Percentiles rank a stretch among this genome's conserved stretches.
These are phyloP conservation scores for Boloria selene DNA, from an alignment of 2,888 invertebrate genomes.

Conservation along the genomic window DNA sequence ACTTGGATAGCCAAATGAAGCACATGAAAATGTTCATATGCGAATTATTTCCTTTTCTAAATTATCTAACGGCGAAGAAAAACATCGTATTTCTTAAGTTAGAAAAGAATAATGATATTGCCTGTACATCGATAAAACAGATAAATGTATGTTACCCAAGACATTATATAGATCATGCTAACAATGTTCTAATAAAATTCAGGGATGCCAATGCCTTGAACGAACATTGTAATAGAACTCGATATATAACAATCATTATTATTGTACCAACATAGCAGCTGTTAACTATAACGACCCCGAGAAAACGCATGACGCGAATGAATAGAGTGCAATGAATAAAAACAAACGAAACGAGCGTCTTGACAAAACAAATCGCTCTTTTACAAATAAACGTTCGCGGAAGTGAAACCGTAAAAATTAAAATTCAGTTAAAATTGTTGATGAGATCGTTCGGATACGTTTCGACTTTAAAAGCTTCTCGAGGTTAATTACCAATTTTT, in stretches of 20 bases:
- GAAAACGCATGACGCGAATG: constrained; percentile 27
- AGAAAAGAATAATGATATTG: neutral
- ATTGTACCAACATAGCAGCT: constrained; percentile 17
- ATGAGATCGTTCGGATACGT: neutral
- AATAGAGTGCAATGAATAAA: constrained; percentile 34
- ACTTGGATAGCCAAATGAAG: too few species aligned
- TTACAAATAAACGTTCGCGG: constrained; percentile 40
- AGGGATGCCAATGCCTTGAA: constrained; percentile 27
- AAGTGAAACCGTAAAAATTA: constrained; percentile 34
- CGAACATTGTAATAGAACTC: constrained; percentile 9
- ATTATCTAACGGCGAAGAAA: too few species aligned
- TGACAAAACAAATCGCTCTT: constrained; percentile 34
- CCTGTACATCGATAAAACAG: neutral
- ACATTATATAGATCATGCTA: constrained; percentile 18
- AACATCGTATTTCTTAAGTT: too few species aligned
- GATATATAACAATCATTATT: constrained; percentile 6
- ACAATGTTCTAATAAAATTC: constrained; percentile 28
- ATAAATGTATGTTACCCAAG: neutral
- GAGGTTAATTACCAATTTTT: too few species aligned
- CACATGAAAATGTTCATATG: too few species aligned
- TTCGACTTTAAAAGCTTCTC: neutral
- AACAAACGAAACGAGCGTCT: constrained; percentile 28
- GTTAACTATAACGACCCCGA: constrained; percentile 27
- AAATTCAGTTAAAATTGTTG: constrained; percentile 27
- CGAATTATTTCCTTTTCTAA: too few species aligned